Percentiles rank a stretch among this genome's conserved stretches.
phyloP scores from a whole-genome alignment of 2,888 invertebrate genomes.

The Exephanes ischioxanthus region DNA sequence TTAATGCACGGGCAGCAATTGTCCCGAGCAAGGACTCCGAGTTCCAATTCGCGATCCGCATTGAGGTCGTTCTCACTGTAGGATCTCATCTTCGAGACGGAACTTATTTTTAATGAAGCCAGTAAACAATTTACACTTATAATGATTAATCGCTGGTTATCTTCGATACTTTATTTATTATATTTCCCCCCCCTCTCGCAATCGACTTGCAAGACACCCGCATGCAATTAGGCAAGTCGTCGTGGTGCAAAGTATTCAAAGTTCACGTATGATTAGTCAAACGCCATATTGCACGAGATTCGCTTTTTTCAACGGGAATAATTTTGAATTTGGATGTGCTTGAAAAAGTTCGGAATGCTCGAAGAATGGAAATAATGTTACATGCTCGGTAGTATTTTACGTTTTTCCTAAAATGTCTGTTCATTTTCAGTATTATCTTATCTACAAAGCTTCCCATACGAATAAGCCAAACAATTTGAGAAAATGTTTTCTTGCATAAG shows the following conservation, averaged over 20 bases:
- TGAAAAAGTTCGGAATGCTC: not conserved
- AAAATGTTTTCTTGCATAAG: not conserved
- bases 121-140: not conserved
- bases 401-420: no score
- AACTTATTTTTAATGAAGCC: not conserved
- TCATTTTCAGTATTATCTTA: no score
- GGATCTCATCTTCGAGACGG: conserved; percentile 1
- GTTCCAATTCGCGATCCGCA: conserved; percentile 12
- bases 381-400: no score
- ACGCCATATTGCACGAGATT: not conserved
- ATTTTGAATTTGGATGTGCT: not conserved
- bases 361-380: no score
- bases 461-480: not conserved
- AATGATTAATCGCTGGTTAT: not conserved
- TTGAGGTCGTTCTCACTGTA: conserved; percentile 11
- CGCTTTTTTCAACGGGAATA: not conserved
- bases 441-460: not conserved
- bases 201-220: not conserved
- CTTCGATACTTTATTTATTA: not conserved
- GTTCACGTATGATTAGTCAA: not conserved
- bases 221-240: not conserved
- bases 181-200: not conserved
- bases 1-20: not conserved
- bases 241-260: not conserved
- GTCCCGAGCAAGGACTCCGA: conserved; percentile 11